Evolutionary conservation across 1,140 invertebrate species (phyloP), one percentile per base, ranked within the genome.

Genomic region (Bombus soroeensis): DNA sequence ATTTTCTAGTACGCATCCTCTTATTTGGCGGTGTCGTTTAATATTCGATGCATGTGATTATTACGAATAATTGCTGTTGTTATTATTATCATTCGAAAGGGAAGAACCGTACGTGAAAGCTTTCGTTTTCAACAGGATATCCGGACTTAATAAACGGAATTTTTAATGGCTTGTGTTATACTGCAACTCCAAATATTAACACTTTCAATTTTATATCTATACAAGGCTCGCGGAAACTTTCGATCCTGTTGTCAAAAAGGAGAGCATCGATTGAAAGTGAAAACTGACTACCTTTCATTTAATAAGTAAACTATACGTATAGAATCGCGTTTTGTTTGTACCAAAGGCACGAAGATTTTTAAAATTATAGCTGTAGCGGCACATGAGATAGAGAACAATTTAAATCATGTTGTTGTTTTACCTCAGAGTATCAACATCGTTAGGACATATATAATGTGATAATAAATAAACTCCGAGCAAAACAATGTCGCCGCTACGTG

Each of bases 81-180:
- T 57, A 53, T 32, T 68, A 83, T 81, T 59, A 39, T 68, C 34
- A 43, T 57, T 25, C 25, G 59, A 41, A 37, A 83, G 25, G 41
- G 32, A 41, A 62, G 25, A 39, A 18, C 34, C 9, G 72, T 64
- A 75, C 81, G 72, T 59, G 73, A 53, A 53, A 70, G 43, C 74
- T 83, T 83, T 83, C 81, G 37, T 70, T 83, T 78, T 83, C 81
- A 37, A 78, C 74, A 77, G 81, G 81, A 83, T 78, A 70, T 83
- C 74, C 81, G 28, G 28, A 32, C 22, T 57, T 34, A 34, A n/a
- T 34, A 66, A 59, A 70, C 74, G 28, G 74, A 83, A 83, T 78
- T 41, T 53, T 57, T 53, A 78, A 78, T 57, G 22, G 34, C 34
- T 22, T 22, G 22, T 28, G 13, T 41, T 18, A 28, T 22, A 34